phyloP scores from a whole-genome alignment of 2,113 vertebrate genomes.

The Spheniscus mendiculus region DNA sequence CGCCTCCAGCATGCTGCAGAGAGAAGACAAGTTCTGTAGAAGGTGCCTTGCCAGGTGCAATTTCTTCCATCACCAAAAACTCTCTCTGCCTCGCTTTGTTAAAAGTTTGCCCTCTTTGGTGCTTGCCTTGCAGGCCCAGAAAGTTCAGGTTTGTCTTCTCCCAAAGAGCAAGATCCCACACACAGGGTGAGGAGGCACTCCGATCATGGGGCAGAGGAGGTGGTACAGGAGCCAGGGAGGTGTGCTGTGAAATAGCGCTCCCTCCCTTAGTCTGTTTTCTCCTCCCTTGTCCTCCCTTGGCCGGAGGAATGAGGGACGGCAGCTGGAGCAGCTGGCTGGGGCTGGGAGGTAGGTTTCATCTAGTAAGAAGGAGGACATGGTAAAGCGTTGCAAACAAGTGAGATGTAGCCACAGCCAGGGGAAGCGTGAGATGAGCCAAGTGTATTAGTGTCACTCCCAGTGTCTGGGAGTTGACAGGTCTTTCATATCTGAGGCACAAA shows the following conservation, averaged over 20 bases:
- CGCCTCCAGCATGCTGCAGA: neutral
- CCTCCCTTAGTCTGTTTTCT: neutral
- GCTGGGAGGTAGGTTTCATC: neutral
- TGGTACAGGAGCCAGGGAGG: neutral
- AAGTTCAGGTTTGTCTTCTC: neutral
- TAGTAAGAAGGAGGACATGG: neutral
- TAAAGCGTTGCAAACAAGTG: neutral
- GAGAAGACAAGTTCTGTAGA: neutral
- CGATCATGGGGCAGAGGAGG: neutral
- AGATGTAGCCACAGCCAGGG: neutral
- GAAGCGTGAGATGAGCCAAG: neutral
- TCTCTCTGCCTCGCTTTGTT: neutral
- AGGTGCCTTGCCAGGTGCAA: neutral
- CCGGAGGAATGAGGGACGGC: neutral
- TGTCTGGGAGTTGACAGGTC: neutral
- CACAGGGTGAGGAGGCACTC: rapidly evolving
- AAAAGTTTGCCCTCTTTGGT: neutral
- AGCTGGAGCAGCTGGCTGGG: neutral
- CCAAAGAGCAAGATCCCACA: neutral
- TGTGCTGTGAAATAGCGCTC: neutral
- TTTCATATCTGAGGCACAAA: neutral
- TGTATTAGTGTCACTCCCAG: neutral
- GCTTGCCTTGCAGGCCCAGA: neutral
- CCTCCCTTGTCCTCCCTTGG: neutral
- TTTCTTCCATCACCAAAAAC: neutral